Evolutionary conservation across 2,797 vertebrate genomes (phyloP).

Genomic region (Neosilurus mollespiculum): DNA sequence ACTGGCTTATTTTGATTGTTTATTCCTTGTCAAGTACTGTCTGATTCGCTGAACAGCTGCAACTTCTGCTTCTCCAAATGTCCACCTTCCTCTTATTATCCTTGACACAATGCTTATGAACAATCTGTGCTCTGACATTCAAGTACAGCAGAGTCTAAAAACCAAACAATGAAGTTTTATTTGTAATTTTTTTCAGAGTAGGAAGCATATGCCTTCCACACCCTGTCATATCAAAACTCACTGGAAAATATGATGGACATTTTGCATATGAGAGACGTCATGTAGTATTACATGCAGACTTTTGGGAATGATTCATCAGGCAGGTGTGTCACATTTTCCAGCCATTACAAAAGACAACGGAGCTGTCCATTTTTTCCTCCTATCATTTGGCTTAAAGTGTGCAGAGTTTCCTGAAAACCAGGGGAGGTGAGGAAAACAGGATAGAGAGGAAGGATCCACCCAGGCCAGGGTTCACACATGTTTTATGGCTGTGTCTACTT

Average conservation of each 20-base stretch:
- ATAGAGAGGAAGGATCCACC: slow-evolving; percentile 49
- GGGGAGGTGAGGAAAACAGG: slow-evolving; percentile 44
- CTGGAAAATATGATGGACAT: background rate
- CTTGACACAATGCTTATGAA: slow-evolving; percentile 35
- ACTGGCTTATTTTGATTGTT: background rate
- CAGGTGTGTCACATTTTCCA: slow-evolving; percentile 14
- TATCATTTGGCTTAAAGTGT: slow-evolving; percentile 35
- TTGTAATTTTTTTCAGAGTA: background rate
- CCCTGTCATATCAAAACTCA: slow-evolving; percentile 21
- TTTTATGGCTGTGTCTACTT: slow-evolving; percentile 21
- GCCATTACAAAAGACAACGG: slow-evolving; percentile 25
- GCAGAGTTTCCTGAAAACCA: slow-evolving; percentile 44
- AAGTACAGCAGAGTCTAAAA: background rate
- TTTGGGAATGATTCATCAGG: background rate
- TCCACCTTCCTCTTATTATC: slow-evolving; percentile 35
- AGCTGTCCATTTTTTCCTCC: slow-evolving; percentile 4
- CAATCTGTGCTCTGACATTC: slow-evolving; percentile 32
- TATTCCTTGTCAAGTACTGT: background rate
- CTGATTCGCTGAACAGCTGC: slow-evolving; percentile 25
- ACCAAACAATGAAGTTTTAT: slow-evolving; percentile 15
- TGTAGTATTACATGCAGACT: slow-evolving; percentile 10
- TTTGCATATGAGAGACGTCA: background rate
- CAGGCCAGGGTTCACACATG: slow-evolving; percentile 40
- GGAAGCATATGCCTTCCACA: slow-evolving; percentile 35
- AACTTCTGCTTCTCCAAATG: slow-evolving; percentile 21